Conservation (phyloP, 2,113 vertebrate species). For the Myotis lucifugus region DNA sequence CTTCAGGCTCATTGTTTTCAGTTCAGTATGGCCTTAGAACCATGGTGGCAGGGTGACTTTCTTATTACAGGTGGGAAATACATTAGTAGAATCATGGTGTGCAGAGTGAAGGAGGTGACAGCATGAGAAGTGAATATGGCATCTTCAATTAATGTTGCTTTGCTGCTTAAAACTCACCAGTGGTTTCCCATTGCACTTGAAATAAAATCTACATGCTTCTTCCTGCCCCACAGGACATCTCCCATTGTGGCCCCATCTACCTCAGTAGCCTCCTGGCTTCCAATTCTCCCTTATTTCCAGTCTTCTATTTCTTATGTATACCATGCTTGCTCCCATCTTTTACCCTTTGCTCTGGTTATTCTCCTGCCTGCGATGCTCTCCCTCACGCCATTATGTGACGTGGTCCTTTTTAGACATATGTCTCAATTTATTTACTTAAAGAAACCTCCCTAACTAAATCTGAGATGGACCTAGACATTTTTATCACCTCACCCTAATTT, state of each 20-base stretch:
- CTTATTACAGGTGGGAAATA: too few species aligned
- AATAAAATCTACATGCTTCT: not conserved
- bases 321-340: too few species aligned
- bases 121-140: not conserved
- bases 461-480: not conserved
- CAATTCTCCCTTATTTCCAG: not conserved
- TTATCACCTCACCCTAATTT: not conserved
- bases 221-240: not conserved
- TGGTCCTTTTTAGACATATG: not conserved
- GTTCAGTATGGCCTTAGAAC: not conserved
- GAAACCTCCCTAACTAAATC: not conserved
- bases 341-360: not conserved
- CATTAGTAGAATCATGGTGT: not conserved
- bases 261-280: not conserved
- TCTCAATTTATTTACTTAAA: not conserved
- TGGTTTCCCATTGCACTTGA: not conserved
- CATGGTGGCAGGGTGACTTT: too few species aligned
- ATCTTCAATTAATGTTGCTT: not conserved
- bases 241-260: fast-evolving
- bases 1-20: not conserved
- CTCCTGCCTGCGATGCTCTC: not conserved
- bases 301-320: not conserved
- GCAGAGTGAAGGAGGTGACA: not conserved
- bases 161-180: not conserved
- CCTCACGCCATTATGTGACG: fast-evolving